Percentiles rank a stretch among this genome's conserved stretches.
Evolutionary conservation across 2,888 invertebrate genomes (phyloP).

Genomic region (Chrysolina haemoptera): DNA sequence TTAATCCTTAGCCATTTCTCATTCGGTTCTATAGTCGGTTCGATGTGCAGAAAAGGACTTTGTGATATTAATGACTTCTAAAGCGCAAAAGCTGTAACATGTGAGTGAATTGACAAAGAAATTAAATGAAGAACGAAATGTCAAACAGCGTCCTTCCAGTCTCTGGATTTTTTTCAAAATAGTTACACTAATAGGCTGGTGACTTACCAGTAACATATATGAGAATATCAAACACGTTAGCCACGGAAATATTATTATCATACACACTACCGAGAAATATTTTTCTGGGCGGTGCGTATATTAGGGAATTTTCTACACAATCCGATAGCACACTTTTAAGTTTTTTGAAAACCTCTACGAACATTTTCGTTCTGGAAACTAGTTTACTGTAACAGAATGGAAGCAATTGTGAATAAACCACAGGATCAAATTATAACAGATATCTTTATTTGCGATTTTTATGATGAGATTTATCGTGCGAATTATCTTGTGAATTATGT

Average conservation of each 20-base stretch:
- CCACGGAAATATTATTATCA: not conserved
- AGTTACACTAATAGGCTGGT: not conserved
- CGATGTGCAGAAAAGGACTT: too few species aligned
- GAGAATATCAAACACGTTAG: not conserved
- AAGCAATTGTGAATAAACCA: too few species aligned
- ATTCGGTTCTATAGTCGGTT: too few species aligned
- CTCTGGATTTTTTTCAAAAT: too few species aligned
- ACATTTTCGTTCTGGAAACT: not conserved
- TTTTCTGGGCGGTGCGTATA: not conserved
- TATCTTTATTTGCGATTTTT: not conserved
- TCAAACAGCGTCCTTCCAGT: too few species aligned
- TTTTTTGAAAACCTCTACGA: not conserved
- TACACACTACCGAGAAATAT: not conserved
- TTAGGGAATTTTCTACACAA: not conserved
- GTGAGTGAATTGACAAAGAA: too few species aligned
- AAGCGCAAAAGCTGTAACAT: too few species aligned
- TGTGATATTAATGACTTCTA: too few species aligned
- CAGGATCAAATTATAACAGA: too few species aligned
- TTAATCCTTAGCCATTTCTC: too few species aligned
- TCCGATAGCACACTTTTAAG: not conserved
- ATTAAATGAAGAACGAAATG: too few species aligned
- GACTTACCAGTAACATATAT: not conserved
- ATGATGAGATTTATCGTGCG: not conserved
- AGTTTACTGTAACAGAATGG: not conserved
- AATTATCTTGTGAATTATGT: too few species aligned